These are phyloP conservation scores for Tryphoninae sp. DNA, from an alignment of 2,888 invertebrate genomes.

Conservation along the genomic window DNA sequence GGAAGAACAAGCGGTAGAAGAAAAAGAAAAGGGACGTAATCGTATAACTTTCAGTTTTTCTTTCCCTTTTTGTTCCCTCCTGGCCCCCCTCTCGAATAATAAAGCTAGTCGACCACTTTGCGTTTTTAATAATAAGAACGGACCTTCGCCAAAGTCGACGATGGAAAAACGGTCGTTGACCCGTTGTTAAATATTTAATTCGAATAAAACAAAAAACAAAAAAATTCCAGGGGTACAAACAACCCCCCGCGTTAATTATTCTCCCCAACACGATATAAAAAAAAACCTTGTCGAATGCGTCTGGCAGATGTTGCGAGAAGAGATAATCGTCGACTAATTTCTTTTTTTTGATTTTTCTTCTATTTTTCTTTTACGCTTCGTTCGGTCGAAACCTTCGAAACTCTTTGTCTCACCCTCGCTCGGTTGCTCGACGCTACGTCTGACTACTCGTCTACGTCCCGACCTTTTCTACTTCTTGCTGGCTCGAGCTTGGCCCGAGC, in stretches of 20 bases:
- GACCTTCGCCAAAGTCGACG: not conserved
- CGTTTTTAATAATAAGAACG: not conserved
- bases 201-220: slow-evolving; percentile 21
- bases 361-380: slow-evolving; percentile 42
- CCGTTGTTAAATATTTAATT: not conserved
- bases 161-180: not conserved
- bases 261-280: not conserved
- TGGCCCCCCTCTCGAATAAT: not conserved
- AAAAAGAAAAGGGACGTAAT: slow-evolving; percentile 13
- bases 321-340: not conserved
- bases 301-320: slow-evolving; percentile 52
- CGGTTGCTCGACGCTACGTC: slow-evolving; percentile 29
- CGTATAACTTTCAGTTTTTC: slow-evolving; percentile 10
- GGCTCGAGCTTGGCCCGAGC: slow-evolving; percentile 32
- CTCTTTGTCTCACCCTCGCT: slow-evolving; percentile 1
- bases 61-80: not conserved
- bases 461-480: slow-evolving; percentile 14
- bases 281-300: slow-evolving; percentile 33
- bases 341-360: slow-evolving; percentile 12
- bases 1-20: no score
- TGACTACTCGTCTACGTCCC: slow-evolving; percentile 39
- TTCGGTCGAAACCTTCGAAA: slow-evolving; percentile 1
- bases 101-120: no score
- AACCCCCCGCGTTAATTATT: not conserved
- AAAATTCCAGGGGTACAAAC: slow-evolving; percentile 12